A percentile compares a stretch with the other conserved stretches of the same genome.
Conservation (phyloP, 1,140 invertebrate genomes). For the Drosophila suzukii region DNA sequence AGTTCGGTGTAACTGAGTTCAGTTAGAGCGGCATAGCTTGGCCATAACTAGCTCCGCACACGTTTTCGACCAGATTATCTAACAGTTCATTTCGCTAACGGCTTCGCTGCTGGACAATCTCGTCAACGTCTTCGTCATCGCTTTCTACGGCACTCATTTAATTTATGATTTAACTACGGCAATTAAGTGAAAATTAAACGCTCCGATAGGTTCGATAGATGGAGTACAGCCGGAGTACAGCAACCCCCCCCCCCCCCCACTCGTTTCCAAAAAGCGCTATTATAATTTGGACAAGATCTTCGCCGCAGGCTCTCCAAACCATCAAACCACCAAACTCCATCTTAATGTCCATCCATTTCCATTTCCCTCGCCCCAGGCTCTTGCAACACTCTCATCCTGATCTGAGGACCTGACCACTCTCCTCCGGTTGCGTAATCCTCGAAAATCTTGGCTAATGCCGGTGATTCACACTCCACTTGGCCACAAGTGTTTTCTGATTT, state of each 20-base stretch:
- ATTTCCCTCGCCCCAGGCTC: background rate
- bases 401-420: background rate
- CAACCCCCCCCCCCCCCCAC: no score
- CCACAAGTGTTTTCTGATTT: constrained; percentile 24
- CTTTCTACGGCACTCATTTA: constrained; percentile 56
- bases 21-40: constrained; percentile 16
- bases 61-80: constrained; percentile 41
- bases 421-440: constrained; percentile 23
- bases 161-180: constrained; percentile 60
- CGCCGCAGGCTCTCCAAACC: constrained; percentile 16
- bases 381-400: constrained; percentile 37
- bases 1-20: background rate
- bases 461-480: constrained; percentile 12
- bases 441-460: constrained; percentile 29
- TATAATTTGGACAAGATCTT: constrained; percentile 21
- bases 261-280: background rate
- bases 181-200: constrained; percentile 62
- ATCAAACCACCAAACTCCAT: background rate
- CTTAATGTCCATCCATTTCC: constrained; percentile 8
- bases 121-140: constrained; percentile 32
- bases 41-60: constrained; percentile 36
- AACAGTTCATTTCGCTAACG: constrained; percentile 62
- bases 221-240: background rate
- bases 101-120: constrained; percentile 34
- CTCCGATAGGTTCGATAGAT: constrained; percentile 33